Conservation (phyloP, 2,888 invertebrate genomes). For the Galerucella pusilla region DNA sequence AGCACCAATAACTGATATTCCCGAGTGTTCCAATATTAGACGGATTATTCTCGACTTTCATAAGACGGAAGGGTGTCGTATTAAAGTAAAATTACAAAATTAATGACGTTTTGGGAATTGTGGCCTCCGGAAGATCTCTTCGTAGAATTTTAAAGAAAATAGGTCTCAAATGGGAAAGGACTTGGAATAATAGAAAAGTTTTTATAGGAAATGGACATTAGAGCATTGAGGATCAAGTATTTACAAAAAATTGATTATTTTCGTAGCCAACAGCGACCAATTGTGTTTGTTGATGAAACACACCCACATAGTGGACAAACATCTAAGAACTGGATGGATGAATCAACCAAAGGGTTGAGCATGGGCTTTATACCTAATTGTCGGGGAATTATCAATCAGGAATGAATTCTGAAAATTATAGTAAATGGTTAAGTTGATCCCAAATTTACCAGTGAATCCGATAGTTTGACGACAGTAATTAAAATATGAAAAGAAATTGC, state of each 20-base stretch:
- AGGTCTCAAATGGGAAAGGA: background rate
- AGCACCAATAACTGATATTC: conserved; percentile 13
- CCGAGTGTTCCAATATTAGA: conserved; percentile 1
- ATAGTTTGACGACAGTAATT: no score
- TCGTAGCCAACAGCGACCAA: conserved; percentile 13
- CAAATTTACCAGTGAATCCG: no score
- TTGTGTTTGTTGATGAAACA: conserved; percentile 8
- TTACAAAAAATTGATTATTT: conserved; percentile 12
- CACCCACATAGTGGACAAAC: conserved; percentile 9
- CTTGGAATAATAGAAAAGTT: background rate
- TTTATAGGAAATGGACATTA: background rate
- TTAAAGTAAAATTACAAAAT: no score
- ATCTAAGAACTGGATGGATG: background rate
- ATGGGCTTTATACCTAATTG: no score
- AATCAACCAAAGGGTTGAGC: background rate
- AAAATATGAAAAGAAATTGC: no score
- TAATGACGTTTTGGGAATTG: no score
- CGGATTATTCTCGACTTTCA: background rate
- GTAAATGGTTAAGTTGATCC: no score
- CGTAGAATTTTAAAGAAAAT: no score
- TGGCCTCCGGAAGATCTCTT: no score
- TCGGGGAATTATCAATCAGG: no score
- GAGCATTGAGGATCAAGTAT: background rate
- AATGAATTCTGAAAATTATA: no score
- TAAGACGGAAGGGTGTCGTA: background rate